These are phyloP conservation scores for Sitta europaea DNA, from an alignment of 2,113 vertebrate genomes.

Conservation along the genomic window DNA sequence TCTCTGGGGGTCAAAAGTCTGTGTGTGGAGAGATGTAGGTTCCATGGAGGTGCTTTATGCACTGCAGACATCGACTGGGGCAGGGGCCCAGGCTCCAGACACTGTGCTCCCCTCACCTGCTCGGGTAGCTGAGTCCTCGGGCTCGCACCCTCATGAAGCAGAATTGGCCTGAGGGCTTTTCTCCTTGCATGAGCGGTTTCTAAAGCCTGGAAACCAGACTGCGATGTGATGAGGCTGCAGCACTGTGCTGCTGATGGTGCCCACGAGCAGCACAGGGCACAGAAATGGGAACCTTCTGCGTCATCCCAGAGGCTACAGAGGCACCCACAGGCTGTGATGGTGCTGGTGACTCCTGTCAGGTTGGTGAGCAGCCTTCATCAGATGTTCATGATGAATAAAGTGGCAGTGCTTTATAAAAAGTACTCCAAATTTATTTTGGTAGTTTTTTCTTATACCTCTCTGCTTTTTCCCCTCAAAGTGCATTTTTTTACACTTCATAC, in stretches of 20 bases:
- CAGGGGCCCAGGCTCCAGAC: no score
- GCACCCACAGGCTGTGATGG: neutral
- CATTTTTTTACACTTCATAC: neutral
- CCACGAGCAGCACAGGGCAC: neutral
- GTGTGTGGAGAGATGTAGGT: neutral
- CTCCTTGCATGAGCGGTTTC: neutral
- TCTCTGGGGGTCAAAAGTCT: neutral
- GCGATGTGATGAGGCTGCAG: neutral
- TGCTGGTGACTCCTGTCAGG: neutral
- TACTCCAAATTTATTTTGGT: neutral
- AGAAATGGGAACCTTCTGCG: neutral
- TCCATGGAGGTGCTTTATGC: neutral
- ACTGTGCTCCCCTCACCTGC: accelerated
- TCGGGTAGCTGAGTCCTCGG: accelerated
- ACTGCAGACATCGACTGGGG: accelerated
- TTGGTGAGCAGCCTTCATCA: neutral
- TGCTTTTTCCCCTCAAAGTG: neutral
- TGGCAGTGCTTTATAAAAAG: neutral
- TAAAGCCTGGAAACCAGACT: accelerated
- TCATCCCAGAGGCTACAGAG: neutral
- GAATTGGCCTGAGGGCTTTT: accelerated
- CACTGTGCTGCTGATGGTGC: neutral
- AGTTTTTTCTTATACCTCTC: neutral
- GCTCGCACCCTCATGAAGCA: neutral
- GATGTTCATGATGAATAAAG: neutral